A percentile compares a stretch with the other conserved stretches of the same genome.
These are phyloP conservation scores for Phaenicophaeus curvirostris DNA, from an alignment of 2,797 vertebrate genomes.

Conservation along the genomic window DNA sequence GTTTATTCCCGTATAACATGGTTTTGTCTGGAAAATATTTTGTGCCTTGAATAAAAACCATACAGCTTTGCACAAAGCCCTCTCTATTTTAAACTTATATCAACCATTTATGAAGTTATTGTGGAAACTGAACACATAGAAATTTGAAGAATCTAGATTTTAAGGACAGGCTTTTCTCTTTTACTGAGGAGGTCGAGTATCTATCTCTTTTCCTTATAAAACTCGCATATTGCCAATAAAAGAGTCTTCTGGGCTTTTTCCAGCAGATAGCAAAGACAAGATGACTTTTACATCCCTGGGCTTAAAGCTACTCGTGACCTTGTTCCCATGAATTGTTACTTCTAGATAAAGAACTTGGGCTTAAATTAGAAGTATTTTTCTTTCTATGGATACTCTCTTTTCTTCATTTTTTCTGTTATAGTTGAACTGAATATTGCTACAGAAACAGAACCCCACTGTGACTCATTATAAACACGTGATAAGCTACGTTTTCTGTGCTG, in stretches of 20 bases:
- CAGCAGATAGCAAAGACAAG: neutral
- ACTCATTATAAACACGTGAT: neutral
- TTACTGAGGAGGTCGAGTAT: neutral
- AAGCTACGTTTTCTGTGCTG: neutral
- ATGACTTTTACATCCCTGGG: neutral
- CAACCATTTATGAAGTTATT: neutral
- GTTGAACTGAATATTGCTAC: neutral
- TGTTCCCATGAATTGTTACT: neutral
- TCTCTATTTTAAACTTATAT: neutral
- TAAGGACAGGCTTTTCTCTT: neutral
- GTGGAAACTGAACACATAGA: neutral
- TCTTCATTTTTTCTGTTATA: neutral
- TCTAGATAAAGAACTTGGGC: neutral
- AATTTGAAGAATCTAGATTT: neutral
- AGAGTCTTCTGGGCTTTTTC: neutral
- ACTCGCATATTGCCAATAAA: neutral
- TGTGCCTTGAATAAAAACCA: conserved; percentile 26
- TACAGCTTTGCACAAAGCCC: neutral
- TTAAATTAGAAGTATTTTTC: neutral
- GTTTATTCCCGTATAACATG: conserved; percentile 45
- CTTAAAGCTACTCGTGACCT: neutral
- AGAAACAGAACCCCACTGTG: neutral
- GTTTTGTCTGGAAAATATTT: conserved; percentile 43
- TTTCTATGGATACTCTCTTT: neutral
- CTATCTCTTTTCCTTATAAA: neutral